phyloP scores from a whole-genome alignment of 1,140 invertebrate species.

The Zeugodacus cucurbitae region DNA sequence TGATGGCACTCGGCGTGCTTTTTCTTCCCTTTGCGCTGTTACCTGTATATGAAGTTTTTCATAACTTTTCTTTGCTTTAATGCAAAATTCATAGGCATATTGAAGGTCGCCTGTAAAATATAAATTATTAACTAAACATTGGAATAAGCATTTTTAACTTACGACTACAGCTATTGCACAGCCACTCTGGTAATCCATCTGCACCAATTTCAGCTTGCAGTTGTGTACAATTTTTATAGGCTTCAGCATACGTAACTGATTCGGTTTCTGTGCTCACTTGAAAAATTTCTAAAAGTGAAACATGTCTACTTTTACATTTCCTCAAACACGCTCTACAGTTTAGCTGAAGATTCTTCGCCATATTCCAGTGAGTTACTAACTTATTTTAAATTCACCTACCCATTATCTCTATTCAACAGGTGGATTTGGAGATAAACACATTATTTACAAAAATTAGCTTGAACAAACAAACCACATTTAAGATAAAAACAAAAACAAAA shows the following conservation, averaged over 20 bases:
- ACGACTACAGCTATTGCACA: constrained; percentile 30
- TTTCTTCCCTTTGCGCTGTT: background rate
- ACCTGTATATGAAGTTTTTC: background rate
- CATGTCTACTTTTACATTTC: background rate
- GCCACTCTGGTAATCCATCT: background rate
- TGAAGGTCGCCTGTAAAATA: background rate
- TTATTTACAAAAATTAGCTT: background rate
- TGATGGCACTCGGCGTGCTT: background rate
- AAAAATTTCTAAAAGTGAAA: background rate
- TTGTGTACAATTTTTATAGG: constrained; percentile 17
- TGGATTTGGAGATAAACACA: background rate
- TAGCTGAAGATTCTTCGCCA: background rate
- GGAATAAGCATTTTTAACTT: background rate
- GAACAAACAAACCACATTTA: background rate
- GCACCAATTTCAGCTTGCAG: background rate
- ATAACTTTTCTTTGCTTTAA: background rate
- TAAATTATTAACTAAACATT: background rate
- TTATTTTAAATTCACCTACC: background rate
- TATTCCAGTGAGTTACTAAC: background rate
- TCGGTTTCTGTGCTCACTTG: background rate
- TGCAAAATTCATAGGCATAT: background rate
- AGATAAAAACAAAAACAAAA: background rate
- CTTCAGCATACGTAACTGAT: background rate
- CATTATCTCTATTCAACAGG: background rate
- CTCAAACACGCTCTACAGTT: constrained; percentile 11